Evolutionary conservation across 2,797 vertebrate species (phyloP).

Genomic region (Lateolabrax maculatus): DNA sequence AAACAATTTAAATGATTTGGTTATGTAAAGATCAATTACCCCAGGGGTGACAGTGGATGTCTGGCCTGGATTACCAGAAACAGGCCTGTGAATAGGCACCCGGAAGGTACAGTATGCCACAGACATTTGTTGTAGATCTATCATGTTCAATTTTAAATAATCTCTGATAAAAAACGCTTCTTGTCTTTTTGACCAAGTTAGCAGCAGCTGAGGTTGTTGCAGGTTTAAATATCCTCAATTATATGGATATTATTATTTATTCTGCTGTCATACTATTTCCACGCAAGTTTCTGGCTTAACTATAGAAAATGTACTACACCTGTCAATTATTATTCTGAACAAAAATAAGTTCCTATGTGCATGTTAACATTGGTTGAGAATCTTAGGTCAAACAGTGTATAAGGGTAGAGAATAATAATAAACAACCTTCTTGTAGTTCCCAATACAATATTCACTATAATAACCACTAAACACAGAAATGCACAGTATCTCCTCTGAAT

Average conservation of each 20-base stretch:
- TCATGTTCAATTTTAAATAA: background rate
- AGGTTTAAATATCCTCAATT: background rate
- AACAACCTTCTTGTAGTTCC: constrained; percentile 22
- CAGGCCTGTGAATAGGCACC: background rate
- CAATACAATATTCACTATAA: constrained; percentile 17
- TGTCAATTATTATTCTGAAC: background rate
- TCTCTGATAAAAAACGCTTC: too few relatives aligned
- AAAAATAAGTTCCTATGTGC: too few relatives aligned
- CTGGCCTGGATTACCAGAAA: background rate
- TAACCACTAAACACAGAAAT: constrained; percentile 35
- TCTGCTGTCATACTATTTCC: background rate
- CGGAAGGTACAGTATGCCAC: background rate
- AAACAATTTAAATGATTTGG: background rate
- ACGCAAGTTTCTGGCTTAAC: background rate
- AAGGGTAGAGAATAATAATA: constrained; percentile 12
- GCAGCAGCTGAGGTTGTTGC: background rate
- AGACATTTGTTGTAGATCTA: too few relatives aligned
- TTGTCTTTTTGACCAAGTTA: background rate
- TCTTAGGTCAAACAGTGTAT: constrained; percentile 78
- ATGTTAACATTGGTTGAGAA: background rate
- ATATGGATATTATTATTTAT: background rate
- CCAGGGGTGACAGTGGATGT: background rate
- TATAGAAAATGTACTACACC: background rate
- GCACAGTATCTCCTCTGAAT: constrained; percentile 18
- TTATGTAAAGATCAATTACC: background rate